Evolutionary conservation across 1,140 invertebrate genomes (phyloP), one percentile per base, ranked within the genome.

Genomic region (Probaryconus sp.): DNA sequence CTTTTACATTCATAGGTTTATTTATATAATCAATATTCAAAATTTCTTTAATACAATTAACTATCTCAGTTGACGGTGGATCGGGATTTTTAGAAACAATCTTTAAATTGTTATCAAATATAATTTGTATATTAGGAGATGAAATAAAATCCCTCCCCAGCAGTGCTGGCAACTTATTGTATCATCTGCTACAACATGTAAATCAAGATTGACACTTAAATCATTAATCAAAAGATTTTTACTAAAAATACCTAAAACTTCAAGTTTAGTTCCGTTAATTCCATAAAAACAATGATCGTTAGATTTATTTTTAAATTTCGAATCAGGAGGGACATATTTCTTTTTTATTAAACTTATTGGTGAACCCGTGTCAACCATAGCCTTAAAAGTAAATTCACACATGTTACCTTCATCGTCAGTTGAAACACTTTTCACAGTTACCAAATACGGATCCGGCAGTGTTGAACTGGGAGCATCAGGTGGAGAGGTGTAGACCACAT

Each of bases 71-170:
- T 24, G 7, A 43, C 3, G 10, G 9, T 24, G 10, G 24, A 21
- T 11, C 40, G 16, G 7, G 21, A 7, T 24, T 3, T 24, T 24
- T 24, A 4, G 21, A 7, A 24, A n/a, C n/a, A n/a, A n/a, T n/a
- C n/a, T n/a, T n/a, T n/a, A n/a, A n/a, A n/a, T n/a, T n/a, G n/a
- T 48, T 21, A 13, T n/a, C 11, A 17, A 50, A 31, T 20, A 18
- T 20, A 5, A 35, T 35, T 50, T 35, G 10, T n/a, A 50, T 9
- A 16, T 13, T 13, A 18, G 26, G 11, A 11, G 5, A 30, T 2
- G 28, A 48, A 17, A 33, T 35, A 50, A 50, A 50, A 33, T 50
- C 30, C 9, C 28, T 14, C 6, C 47, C 47, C 18, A 50, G 10
- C 9, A 50, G 18, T 10, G 30, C 47, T 0, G 14, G 20, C 31